These are phyloP conservation scores for Paramisgurnus dabryanus DNA, from an alignment of 2,113 vertebrate genomes.

Conservation along the genomic window DNA sequence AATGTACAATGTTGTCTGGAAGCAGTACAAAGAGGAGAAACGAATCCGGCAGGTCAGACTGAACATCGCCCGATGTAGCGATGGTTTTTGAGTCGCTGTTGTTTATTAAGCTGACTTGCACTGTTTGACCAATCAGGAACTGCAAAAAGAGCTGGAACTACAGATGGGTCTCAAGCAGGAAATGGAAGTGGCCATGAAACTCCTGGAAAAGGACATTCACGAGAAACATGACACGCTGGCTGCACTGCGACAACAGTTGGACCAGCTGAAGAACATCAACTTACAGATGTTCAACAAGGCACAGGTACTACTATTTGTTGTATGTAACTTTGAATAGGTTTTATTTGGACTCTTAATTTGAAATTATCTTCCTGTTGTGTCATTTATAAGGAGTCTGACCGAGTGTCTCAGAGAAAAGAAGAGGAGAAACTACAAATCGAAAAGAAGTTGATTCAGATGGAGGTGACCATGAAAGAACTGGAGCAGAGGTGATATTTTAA, in stretches of 20 bases:
- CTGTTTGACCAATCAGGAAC: constrained; percentile 75
- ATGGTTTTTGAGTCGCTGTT: background rate
- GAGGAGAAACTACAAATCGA: constrained; percentile 82
- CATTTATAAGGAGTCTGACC: constrained; percentile 77
- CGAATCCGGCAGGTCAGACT: constrained; percentile 83
- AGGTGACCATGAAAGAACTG: constrained; percentile 81
- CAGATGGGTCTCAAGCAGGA: constrained; percentile 94
- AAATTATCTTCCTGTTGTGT: background rate
- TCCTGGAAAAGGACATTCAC: constrained; percentile 95
- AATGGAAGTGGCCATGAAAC: constrained; percentile 98
- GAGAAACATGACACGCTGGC: constrained; percentile 94
- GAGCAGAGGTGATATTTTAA: constrained; percentile 81
- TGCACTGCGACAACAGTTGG: constrained; percentile 89
- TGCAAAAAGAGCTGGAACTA: constrained; percentile 92
- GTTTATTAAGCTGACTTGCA: constrained; percentile 15
- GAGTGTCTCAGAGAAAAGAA: constrained; percentile 82
- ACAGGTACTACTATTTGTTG: constrained; percentile 75
- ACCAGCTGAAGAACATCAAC: constrained; percentile 95
- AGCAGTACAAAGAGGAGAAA: constrained; percentile 92
- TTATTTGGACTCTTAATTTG: too few species aligned
- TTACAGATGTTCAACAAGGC: constrained; percentile 96
- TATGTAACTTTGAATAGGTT: background rate
- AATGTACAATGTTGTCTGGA: constrained; percentile 97
- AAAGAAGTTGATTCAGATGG: constrained; percentile 83
- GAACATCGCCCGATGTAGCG: background rate